Conservation (phyloP, 2,888 invertebrate species). For the Axea sp. region DNA sequence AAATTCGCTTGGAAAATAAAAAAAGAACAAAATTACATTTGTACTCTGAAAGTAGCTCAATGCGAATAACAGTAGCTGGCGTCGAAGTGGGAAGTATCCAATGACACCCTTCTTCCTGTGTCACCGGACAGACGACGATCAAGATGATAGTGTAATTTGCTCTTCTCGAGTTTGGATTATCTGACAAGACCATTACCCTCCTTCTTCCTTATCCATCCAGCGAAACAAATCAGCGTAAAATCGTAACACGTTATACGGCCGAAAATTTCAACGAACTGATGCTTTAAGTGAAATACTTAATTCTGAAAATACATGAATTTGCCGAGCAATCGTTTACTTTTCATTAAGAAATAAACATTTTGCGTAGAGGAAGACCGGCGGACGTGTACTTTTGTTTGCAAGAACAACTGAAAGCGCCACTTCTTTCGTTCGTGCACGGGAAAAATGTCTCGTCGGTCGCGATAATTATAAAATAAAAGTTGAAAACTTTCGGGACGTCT, state of each 20-base stretch:
- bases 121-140: constrained; percentile 58
- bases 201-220: constrained; percentile 23
- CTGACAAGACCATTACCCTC: constrained; percentile 31
- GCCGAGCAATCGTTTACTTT: too few species aligned
- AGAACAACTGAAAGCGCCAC: too few species aligned
- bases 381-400: too few species aligned
- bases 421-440: too few species aligned
- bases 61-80: constrained; percentile 35
- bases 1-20: constrained; percentile 10
- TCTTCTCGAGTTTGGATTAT: constrained; percentile 39
- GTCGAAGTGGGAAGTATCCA: constrained; percentile 52
- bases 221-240: constrained; percentile 13
- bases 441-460: too few species aligned
- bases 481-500: too few species aligned
- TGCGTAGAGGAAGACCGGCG: too few species aligned
- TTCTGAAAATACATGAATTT: too few species aligned
- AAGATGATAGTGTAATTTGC: constrained; percentile 60
- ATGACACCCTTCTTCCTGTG: constrained; percentile 61
- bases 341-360: too few species aligned
- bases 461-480: too few species aligned
- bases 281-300: too few species aligned
- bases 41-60: constrained; percentile 39
- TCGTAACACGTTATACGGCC: not conserved
- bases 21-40: constrained; percentile 44
- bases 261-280: too few species aligned